Evolutionary conservation across 2,113 vertebrate genomes (phyloP).

Genomic region (Oncorhynchus gorbuscha): DNA sequence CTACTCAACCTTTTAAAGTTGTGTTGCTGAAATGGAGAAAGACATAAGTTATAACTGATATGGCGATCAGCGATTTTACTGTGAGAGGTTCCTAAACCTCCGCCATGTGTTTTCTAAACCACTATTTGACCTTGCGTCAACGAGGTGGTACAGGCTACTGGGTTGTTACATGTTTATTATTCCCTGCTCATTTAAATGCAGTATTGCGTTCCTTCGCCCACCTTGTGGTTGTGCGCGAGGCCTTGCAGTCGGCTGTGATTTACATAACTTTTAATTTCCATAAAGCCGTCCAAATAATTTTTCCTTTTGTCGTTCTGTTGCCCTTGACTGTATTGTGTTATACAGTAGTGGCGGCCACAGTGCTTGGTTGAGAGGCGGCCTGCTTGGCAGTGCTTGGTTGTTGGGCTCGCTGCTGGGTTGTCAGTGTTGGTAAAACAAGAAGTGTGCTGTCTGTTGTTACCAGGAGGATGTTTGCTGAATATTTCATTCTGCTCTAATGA

Average conservation of each 20-base stretch:
- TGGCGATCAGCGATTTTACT: too few species aligned
- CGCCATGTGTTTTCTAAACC: neutral
- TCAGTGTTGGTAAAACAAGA: constrained; percentile 23
- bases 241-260: constrained; percentile 60
- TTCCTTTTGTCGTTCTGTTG: neutral
- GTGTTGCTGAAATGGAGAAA: neutral
- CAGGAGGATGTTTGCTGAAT: constrained; percentile 43
- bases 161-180: neutral
- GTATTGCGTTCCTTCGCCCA: constrained; percentile 27
- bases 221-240: constrained; percentile 40
- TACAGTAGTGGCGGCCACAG: neutral
- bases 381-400: neutral
- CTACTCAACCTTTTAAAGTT: neutral
- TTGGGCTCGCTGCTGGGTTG: constrained; percentile 29
- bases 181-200: constrained; percentile 59
- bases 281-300: constrained; percentile 57
- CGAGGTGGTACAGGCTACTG: too few species aligned
- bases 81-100: too few species aligned
- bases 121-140: neutral
- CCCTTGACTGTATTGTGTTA: constrained; percentile 23
- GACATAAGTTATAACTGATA: too few species aligned
- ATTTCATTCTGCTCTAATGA: constrained; percentile 37
- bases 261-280: constrained; percentile 70
- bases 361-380: neutral
- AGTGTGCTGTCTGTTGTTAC: constrained; percentile 34